Evolutionary conservation across 2,797 vertebrate species (phyloP).

Genomic region (Pangasius macronema): DNA sequence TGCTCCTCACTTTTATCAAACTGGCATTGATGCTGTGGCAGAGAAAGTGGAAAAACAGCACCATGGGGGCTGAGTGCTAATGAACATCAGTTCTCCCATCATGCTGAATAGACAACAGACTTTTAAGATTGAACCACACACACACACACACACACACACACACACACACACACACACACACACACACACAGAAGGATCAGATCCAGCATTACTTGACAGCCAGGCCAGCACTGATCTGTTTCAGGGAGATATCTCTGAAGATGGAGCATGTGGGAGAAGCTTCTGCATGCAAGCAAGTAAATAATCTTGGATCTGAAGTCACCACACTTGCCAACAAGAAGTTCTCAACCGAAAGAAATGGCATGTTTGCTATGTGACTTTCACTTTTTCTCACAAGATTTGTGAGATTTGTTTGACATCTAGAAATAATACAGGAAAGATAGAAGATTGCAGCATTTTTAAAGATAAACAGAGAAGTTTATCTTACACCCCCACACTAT

Average conservation of each 20-base stretch:
- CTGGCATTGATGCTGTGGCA: slow-evolving; percentile 1
- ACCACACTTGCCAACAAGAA: slow-evolving; percentile 52
- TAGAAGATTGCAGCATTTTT: neutral
- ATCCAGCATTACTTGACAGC: slow-evolving; percentile 60
- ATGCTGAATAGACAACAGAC: slow-evolving; percentile 12
- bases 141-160: slow-evolving; percentile 20
- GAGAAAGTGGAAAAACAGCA: slow-evolving; percentile 31
- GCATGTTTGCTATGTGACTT: neutral
- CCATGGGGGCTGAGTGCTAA: slow-evolving; percentile 39
- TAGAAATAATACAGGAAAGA: neutral
- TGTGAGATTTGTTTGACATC: slow-evolving; percentile 5
- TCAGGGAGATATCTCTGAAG: slow-evolving; percentile 68
- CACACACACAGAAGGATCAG: neutral
- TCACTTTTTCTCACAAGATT: slow-evolving; percentile 23
- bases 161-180: slow-evolving; percentile 32
- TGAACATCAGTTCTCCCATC: slow-evolving; percentile 38
- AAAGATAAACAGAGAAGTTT: slow-evolving; percentile 5
- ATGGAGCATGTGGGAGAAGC: slow-evolving; percentile 62
- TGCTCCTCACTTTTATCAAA: slow-evolving; percentile 21
- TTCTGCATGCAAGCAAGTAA: slow-evolving; percentile 70
- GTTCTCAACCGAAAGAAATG: slow-evolving; percentile 54
- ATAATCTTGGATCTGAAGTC: slow-evolving; percentile 64
- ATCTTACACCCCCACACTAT: neutral
- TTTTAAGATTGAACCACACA: neutral
- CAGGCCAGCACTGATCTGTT: slow-evolving; percentile 70